These are phyloP conservation scores for Erpetoichthys calabaricus DNA, from an alignment of 2,797 vertebrate genomes.

Conservation along the genomic window DNA sequence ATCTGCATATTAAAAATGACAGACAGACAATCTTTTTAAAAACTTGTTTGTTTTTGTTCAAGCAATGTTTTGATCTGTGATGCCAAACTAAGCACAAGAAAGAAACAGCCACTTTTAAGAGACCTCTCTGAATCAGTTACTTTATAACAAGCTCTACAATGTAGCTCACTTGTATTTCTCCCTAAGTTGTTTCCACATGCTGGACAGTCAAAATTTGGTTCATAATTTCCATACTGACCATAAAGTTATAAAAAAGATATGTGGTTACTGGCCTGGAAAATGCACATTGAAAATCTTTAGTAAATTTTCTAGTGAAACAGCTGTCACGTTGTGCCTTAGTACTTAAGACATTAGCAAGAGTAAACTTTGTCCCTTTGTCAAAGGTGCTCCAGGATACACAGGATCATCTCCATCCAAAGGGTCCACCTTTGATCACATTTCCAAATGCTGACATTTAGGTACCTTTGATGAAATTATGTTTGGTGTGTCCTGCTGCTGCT, in stretches of 20 bases:
- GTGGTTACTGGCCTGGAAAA: slow-evolving; percentile 13
- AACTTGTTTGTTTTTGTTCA: slow-evolving; percentile 6
- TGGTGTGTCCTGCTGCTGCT: too few species aligned
- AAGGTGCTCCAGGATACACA: slow-evolving; percentile 16
- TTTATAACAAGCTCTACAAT: slow-evolving; percentile 8
- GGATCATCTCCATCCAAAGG: slow-evolving; percentile 11
- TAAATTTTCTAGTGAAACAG: slow-evolving; percentile 16
- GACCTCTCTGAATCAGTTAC: slow-evolving; percentile 6
- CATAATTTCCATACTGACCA: slow-evolving; percentile 15
- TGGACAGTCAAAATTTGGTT: slow-evolving; percentile 15
- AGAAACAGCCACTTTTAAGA: slow-evolving; percentile 12
- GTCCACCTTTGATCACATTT: slow-evolving; percentile 1
- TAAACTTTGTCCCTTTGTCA: slow-evolving; percentile 13
- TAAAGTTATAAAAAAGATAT: slow-evolving; percentile 16
- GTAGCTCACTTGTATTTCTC: slow-evolving; percentile 6
- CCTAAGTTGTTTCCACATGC: slow-evolving; percentile 12
- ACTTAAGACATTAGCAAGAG: slow-evolving; percentile 13
- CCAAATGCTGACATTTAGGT: too few species aligned
- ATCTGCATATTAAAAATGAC: slow-evolving; percentile 7
- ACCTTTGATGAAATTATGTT: too few species aligned
- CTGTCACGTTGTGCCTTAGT: slow-evolving; percentile 15
- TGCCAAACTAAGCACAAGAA: slow-evolving; percentile 12
- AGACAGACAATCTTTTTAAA: slow-evolving; percentile 5
- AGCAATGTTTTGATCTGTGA: slow-evolving; percentile 9
- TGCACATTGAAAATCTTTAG: slow-evolving; percentile 15